Evolutionary conservation across 2,888 invertebrate genomes (phyloP).

Genomic region (Galerucella nymphaeae): DNA sequence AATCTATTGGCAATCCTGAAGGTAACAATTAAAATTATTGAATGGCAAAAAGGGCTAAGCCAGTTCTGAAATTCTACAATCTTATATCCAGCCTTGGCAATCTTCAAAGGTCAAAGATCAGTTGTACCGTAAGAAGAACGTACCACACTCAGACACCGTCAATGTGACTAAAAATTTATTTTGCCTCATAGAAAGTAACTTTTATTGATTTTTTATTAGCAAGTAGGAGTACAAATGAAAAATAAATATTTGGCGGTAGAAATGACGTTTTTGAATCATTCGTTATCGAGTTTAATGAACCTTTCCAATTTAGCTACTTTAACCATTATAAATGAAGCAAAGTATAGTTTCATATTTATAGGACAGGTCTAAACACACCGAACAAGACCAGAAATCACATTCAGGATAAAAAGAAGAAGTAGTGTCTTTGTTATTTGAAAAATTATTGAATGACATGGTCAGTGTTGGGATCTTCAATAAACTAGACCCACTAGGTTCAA

Average conservation of each 20-base stretch:
- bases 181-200: neutral
- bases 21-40: too few relatives aligned
- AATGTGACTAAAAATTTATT: constrained; percentile 37
- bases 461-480: too few relatives aligned
- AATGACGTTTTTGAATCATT: neutral
- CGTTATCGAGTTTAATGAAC: constrained; percentile 1
- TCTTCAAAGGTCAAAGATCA: constrained; percentile 58
- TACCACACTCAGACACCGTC: constrained; percentile 36
- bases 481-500: too few relatives aligned
- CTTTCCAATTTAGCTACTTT: neutral
- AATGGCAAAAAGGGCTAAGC: neutral
- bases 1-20: neutral
- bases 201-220: neutral
- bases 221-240: neutral
- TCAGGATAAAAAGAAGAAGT: too few relatives aligned
- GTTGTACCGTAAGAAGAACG: constrained; percentile 53
- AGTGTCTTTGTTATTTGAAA: too few relatives aligned
- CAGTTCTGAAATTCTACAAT: constrained; percentile 12
- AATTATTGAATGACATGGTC: too few relatives aligned
- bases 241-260: neutral
- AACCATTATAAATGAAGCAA: neutral
- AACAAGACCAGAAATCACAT: neutral
- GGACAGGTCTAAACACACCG: neutral
- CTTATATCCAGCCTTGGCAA: constrained; percentile 54
- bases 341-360: neutral